A percentile compares a stretch with the other conserved stretches of the same genome.
These are phyloP conservation scores for Gavialis gangeticus DNA, from an alignment of 2,113 vertebrate genomes.

Conservation along the genomic window DNA sequence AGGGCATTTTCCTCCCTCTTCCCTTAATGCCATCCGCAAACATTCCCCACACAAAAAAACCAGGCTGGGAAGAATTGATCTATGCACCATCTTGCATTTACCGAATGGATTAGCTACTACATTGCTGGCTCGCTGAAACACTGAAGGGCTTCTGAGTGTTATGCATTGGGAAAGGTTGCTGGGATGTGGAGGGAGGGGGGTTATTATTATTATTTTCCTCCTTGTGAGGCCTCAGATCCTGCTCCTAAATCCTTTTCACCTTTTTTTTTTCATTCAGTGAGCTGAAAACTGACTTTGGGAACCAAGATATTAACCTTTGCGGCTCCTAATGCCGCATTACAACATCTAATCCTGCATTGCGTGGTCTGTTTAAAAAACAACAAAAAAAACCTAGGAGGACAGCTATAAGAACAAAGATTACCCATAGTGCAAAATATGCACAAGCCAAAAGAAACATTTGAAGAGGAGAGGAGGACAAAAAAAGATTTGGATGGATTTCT, in stretches of 20 bases:
- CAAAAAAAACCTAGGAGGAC: background rate
- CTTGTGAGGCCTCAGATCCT: constrained; percentile 16
- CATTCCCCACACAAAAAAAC: constrained; percentile 38
- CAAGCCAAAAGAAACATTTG: background rate
- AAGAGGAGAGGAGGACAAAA: background rate
- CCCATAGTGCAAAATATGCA: background rate
- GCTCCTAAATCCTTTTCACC: constrained; percentile 45
- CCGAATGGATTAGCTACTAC: constrained; percentile 70
- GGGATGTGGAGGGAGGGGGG: background rate
- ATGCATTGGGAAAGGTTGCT: background rate
- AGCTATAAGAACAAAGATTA: constrained; percentile 8
- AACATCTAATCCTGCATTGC: constrained; percentile 62
- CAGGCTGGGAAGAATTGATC: constrained; percentile 32
- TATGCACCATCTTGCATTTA: constrained; percentile 62
- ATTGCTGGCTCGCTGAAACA: constrained; percentile 39
- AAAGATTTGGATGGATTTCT: background rate
- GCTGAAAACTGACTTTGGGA: constrained; percentile 29
- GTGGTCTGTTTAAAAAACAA: background rate
- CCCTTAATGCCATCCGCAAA: constrained; percentile 68
- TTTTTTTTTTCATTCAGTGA: constrained; percentile 45
- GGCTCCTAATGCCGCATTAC: constrained; percentile 16
- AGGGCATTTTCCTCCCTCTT: constrained; percentile 28
- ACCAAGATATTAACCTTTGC: constrained; percentile 58
- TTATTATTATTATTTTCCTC: constrained; percentile 52
- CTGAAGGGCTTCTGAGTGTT: constrained; percentile 24